A percentile compares a stretch with the other conserved stretches of the same genome.
phyloP scores from a whole-genome alignment of 2,113 vertebrate species.

The Lethenteron camtschaticum region DNA sequence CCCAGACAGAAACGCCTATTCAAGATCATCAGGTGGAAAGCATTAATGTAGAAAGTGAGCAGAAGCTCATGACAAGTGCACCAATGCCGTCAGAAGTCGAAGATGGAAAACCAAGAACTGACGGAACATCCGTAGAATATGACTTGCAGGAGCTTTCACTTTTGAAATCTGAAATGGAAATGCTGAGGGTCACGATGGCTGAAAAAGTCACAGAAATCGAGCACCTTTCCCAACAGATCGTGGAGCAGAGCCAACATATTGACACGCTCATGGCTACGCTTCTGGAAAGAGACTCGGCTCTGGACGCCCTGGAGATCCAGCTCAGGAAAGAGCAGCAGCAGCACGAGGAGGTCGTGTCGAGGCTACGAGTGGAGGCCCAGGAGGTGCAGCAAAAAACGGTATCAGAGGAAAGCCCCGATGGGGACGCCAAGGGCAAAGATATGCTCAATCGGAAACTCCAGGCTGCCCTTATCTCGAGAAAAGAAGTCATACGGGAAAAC shows the following conservation, averaged over 20 bases:
- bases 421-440: slow-evolving; percentile 29
- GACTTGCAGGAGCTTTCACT: slow-evolving; percentile 20
- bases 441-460: slow-evolving; percentile 79
- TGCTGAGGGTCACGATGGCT: slow-evolving; percentile 28
- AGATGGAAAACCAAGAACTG: slow-evolving; percentile 11
- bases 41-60: background rate
- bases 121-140: slow-evolving; percentile 15
- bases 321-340: slow-evolving; percentile 27
- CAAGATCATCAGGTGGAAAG: background rate
- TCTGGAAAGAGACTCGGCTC: slow-evolving; percentile 34
- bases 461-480: slow-evolving; percentile 76
- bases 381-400: slow-evolving; percentile 30
- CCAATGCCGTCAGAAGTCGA: background rate
- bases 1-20: background rate
- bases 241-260: slow-evolving; percentile 32
- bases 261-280: slow-evolving; percentile 29
- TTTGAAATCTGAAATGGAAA: slow-evolving; percentile 22
- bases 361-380: slow-evolving; percentile 27
- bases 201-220: slow-evolving; percentile 35
- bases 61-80: too few relatives aligned
- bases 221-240: slow-evolving; percentile 33
- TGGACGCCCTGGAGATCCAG: slow-evolving; percentile 29
- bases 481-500: slow-evolving; percentile 56
- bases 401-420: slow-evolving; percentile 16
- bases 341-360: slow-evolving; percentile 29